Evolutionary conservation across 2,113 vertebrate genomes (phyloP), one percentile per base, ranked within the genome.

Genomic region (Microcebus murinus): DNA sequence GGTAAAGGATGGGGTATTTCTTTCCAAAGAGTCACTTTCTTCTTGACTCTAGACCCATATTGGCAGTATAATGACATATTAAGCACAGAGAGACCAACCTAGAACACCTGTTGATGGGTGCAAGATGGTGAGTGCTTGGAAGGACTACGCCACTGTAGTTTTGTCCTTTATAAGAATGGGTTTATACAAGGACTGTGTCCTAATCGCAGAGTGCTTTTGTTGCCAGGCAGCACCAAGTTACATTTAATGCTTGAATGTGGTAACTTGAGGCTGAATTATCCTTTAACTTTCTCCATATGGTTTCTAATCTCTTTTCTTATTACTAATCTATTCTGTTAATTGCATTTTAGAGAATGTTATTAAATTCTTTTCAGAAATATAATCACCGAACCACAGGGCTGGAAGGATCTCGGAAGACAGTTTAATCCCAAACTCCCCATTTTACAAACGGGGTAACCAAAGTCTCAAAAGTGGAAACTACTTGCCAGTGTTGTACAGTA

Each of bases 251-350:
- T 86, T 80, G 34, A 94, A 59, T 74, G 31, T 48, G 91, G 82
- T 82, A 79, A 95, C 27, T 95, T 87, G 82, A 68, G 52, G 61
- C 27, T 95, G 31, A 95, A 77, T 91, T 92, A 80, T 92, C 55
- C 83, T 95, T 92, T 83, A 17, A 81, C 18, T 96, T 96, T 93
- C 20, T 94, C 73, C 42, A 50, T 93, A 82, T 67, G n/a, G 31
- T 93, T 90, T 97, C 63, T 88, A 95, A 83, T 88, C 17, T 95
- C 14, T 83, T 94, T 95, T 84, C 59, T 95, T 68, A 93, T 68
- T 93, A 77, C 25, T 96, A 88, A 86, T 57, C 36, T 94, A 91
- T 68, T 15, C 27, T 88, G n/a, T 95, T 94, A 94, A 91, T 76
- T 85, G 12, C 39, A 96, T 87, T 92, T 90, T 76, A 13, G n/a